Evolutionary conservation across 2,888 invertebrate genomes (phyloP), one percentile per base, ranked within the genome.

Genomic region (Pecten maximus): DNA sequence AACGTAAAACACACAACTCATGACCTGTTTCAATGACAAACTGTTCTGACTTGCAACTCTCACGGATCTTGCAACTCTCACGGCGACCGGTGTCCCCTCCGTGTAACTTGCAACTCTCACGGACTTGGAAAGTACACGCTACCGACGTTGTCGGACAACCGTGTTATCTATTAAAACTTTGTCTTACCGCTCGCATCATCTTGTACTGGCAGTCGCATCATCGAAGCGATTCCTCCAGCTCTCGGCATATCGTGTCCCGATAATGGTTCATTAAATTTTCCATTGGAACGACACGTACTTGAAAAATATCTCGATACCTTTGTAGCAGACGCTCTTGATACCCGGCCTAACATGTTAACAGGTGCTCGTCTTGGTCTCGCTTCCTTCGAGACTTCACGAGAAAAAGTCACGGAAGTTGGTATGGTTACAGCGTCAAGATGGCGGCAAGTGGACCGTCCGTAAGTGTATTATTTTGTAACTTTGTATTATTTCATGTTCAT

Each of bases 121-220:
- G n/a, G n/a, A n/a, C n/a, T n/a, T n/a, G n/a, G n/a, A n/a, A n/a
- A n/a, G n/a, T n/a, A n/a, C n/a, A n/a, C n/a, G n/a, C n/a, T n/a
- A n/a, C n/a, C n/a, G n/a, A n/a, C n/a, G n/a, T n/a, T n/a, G n/a
- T n/a, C n/a, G n/a, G n/a, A n/a, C n/a, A n/a, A n/a, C n/a, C n/a
- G n/a, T n/a, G n/a, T n/a, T n/a, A n/a, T n/a, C n/a, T n/a, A n/a
- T n/a, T n/a, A n/a, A 50, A 19, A 16, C 3, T 8, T n/a, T 40
- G 35, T 40, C 90, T 90, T 91, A 95, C 95, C 95, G 35, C 94
- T 93, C 8, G 94, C 91, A 10, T 92, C 92, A 8, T 88, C 87
- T 48, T 95, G 94, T 0, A 94, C 91, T 0, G 95, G 95, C 19
- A 95, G 90, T 40, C 95, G 92, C 94, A 95, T 95, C 95, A 95